Percentiles rank a stretch among this genome's conserved stretches.
These are phyloP conservation scores for Empis stercorea DNA, from an alignment of 2,888 invertebrate genomes.

Conservation along the genomic window DNA sequence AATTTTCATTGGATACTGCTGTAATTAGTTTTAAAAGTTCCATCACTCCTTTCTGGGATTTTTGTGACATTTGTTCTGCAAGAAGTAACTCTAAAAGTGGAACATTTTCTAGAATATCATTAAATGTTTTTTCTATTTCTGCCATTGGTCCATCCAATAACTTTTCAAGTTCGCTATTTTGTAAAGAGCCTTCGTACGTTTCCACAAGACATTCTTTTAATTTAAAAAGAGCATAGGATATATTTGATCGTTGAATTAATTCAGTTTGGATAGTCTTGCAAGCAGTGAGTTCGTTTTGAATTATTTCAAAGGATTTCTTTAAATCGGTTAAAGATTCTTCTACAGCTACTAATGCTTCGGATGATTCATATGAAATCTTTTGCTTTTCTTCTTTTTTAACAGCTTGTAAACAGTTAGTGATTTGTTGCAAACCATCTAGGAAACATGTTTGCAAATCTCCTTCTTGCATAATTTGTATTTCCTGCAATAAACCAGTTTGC, in stretches of 20 bases:
- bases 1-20: neutral
- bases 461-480: slow-evolving; percentile 8
- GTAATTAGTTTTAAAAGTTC: slow-evolving; percentile 15
- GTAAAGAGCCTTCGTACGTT: slow-evolving; percentile 27
- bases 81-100: slow-evolving; percentile 35
- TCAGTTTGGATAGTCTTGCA: slow-evolving; percentile 22
- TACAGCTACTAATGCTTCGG: neutral
- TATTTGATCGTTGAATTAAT: slow-evolving; percentile 16
- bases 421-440: slow-evolving; percentile 27
- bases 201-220: slow-evolving; percentile 32
- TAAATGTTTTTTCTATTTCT: slow-evolving; percentile 29
- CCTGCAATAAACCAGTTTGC: slow-evolving; percentile 15
- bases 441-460: slow-evolving; percentile 16
- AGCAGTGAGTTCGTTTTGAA: slow-evolving; percentile 12
- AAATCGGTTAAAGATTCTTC: slow-evolving; percentile 21
- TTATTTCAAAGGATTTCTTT: slow-evolving; percentile 13
- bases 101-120: slow-evolving; percentile 27
- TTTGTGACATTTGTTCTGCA: slow-evolving; percentile 34
- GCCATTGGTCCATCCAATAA: slow-evolving; percentile 17
- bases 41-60: slow-evolving; percentile 23
- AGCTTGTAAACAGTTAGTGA: slow-evolving; percentile 22
- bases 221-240: slow-evolving; percentile 29
- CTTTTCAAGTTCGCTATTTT: slow-evolving; percentile 17
- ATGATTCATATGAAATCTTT: neutral
- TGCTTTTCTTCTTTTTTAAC: slow-evolving; percentile 1